Evolutionary conservation across 2,113 vertebrate genomes (phyloP).

Genomic region (Crotophaga sulcirostris): DNA sequence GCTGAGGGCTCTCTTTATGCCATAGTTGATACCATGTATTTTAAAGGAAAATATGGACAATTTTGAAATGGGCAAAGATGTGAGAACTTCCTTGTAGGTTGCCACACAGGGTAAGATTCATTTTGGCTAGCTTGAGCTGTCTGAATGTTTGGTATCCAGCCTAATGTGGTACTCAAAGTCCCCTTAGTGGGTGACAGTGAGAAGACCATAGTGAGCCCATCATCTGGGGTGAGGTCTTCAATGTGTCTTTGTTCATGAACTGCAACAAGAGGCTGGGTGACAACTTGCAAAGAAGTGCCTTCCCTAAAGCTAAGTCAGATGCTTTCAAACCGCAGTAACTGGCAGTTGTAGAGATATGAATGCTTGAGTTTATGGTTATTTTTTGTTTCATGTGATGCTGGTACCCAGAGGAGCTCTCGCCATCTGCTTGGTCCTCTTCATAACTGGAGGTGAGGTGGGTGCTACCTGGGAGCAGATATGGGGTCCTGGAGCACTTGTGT

Average conservation of each 20-base stretch:
- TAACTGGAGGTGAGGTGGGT: not conserved
- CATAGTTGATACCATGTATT: not conserved
- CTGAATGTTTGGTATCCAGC: not conserved
- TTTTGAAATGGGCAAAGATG: not conserved
- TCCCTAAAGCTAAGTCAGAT: not conserved
- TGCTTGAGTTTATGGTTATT: not conserved
- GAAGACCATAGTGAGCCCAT: not conserved
- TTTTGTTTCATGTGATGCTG: not conserved
- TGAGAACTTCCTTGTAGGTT: not conserved
- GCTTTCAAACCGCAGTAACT: not conserved
- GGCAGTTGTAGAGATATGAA: not conserved
- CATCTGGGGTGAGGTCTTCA: not conserved
- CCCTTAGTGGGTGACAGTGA: not conserved
- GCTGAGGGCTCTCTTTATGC: not conserved
- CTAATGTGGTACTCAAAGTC: not conserved
- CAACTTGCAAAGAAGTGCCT: not conserved
- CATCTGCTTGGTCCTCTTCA: not conserved
- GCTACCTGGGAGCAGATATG: not conserved
- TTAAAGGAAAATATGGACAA: not conserved
- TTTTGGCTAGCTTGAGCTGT: not conserved
- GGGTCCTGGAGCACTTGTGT: not conserved
- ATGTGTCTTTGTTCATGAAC: accelerated
- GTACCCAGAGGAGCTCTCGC: not conserved
- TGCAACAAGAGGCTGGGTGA: not conserved
- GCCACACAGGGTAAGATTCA: not conserved